Base-by-base conservation (phyloP, 2,113 vertebrate species). In the Scophthalmus maximus region DNA sequence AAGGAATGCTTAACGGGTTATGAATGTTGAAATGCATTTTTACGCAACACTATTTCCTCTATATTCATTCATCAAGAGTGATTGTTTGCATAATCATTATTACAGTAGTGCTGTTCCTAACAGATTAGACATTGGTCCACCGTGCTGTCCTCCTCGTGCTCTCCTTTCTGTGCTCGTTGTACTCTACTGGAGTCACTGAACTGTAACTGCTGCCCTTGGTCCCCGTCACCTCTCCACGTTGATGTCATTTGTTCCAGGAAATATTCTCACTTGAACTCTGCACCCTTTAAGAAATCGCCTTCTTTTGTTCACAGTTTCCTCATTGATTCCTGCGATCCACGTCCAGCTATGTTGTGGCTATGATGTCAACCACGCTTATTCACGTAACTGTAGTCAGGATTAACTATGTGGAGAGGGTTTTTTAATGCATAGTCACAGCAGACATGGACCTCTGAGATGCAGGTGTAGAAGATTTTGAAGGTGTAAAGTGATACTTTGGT, bases 191-290 rank as follows among this genome's bases (percentile, higher is more conserved):
- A 67, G 82, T 79, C 69, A 66, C 51, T 81, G 82, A 84, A 79
- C 77, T 80, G 59, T 84, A 65, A 81, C 80, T 49, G 22, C 76
- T 76, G 71, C 71, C 66, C 67, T 77, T 49, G 30, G 49, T 73
- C 69, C 57, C 29, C 3, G 14, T 78, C 73, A 76, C 44, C 18
- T 50, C 74, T 79, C 68, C 65, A 73, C 44, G 11, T 66, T 47
- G 36, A 83, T 59, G 56, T 65, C 67, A 53, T 78, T 82, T 85
- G 67, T 84, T 78, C 80, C 56, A 86, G 83, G 79, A 86, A 85
- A 69, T 52, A 14, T 44, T 81, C 55, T 67, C 23, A 38, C 65
- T 76, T 85, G 65, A 80, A 89, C 81, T 59, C 60, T 79, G 76
- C 66, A 64, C 76, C 59, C 44, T 73, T 73, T 26, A 50, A 68